Evolutionary conservation across 2,113 vertebrate genomes (phyloP).

Genomic region (Danionella cerebrum): DNA sequence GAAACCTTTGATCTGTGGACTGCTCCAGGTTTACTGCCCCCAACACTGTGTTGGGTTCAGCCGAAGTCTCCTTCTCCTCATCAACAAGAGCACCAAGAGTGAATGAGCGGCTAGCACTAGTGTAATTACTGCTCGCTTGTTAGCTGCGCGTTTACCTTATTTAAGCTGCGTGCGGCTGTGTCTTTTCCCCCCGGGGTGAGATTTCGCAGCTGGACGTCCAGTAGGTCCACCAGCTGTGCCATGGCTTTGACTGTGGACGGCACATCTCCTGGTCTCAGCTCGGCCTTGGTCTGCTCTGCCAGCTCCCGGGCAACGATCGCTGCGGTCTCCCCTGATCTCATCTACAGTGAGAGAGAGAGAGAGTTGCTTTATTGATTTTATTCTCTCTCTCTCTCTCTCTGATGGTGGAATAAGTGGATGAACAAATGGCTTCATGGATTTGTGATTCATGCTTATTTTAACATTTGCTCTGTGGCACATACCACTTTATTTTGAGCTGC

Average conservation of each 20-base stretch:
- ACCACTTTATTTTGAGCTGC: neutral
- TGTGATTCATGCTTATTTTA: constrained; percentile 30
- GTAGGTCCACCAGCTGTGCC: constrained; percentile 90
- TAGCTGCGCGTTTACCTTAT: constrained; percentile 71
- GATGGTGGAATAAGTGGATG: constrained; percentile 33
- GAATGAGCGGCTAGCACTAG: neutral
- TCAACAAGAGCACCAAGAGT: no score
- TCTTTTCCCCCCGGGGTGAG: constrained; percentile 94
- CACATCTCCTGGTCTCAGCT: constrained; percentile 87
- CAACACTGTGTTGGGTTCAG: constrained; percentile 55
- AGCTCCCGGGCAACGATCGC: constrained; percentile 91
- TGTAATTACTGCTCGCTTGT: neutral
- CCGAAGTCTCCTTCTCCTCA: no score
- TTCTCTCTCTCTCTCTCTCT: constrained; percentile 18
- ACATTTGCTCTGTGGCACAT: neutral
- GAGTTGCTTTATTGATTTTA: constrained; percentile 30
- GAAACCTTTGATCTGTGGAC: constrained; percentile 26
- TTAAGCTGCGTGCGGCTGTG: constrained; percentile 90
- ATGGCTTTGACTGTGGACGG: constrained; percentile 88
- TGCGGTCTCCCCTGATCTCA: constrained; percentile 92
- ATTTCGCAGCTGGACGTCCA: constrained; percentile 91
- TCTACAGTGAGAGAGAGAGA: constrained; percentile 52
- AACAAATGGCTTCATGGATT: constrained; percentile 39
- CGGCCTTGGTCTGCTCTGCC: constrained; percentile 85
- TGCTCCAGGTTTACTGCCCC: constrained; percentile 16